These are phyloP conservation scores for Drosophila ogumai DNA, from an alignment of 1,140 invertebrate species.

Conservation along the genomic window DNA sequence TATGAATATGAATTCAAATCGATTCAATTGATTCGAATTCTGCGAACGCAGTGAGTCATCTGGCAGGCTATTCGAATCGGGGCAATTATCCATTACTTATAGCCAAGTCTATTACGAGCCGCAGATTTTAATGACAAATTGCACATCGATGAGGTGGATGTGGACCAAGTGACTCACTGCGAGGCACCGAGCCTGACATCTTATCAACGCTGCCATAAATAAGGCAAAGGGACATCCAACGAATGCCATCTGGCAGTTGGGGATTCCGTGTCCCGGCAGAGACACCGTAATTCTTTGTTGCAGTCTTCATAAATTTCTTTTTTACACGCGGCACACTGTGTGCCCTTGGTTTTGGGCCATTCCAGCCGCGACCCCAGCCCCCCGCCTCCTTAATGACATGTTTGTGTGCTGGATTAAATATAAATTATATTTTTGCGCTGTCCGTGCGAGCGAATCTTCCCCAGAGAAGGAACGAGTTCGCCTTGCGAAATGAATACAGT, in stretches of 20 bases:
- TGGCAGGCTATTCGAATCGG: constrained; percentile 57
- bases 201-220: constrained; percentile 73
- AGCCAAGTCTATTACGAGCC: constrained; percentile 40
- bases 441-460: constrained; percentile 16
- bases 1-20: constrained; percentile 69
- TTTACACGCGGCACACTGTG: constrained; percentile 60
- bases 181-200: constrained; percentile 46
- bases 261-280: constrained; percentile 23
- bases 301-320: constrained; percentile 79
- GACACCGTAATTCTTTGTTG: constrained; percentile 70
- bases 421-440: constrained; percentile 72
- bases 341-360: constrained; percentile 19
- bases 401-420: constrained; percentile 77
- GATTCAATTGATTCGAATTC: constrained; percentile 56
- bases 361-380: not conserved
- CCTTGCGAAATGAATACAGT: constrained; percentile 52
- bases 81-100: constrained; percentile 16
- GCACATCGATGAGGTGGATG: constrained; percentile 36
- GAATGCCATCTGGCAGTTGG: constrained; percentile 29
- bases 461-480: constrained; percentile 40
- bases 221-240: constrained; percentile 47
- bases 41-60: constrained; percentile 63
- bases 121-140: constrained; percentile 60
- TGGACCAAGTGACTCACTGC: constrained; percentile 60
- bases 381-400: constrained; percentile 66